phyloP scores from a whole-genome alignment of 2,888 invertebrate genomes.

The Mantis religiosa region DNA sequence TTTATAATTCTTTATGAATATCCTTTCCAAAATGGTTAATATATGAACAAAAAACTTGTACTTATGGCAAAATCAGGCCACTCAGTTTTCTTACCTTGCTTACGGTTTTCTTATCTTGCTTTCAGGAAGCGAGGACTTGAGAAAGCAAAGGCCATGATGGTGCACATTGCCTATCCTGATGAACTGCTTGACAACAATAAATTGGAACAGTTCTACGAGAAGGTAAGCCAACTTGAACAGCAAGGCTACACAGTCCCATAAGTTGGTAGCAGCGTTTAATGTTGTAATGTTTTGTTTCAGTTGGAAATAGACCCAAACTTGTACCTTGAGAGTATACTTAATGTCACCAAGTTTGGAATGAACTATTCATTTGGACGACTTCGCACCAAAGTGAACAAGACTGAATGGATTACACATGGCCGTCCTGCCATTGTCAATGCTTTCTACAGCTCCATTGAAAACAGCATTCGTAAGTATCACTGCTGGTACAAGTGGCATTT shows the following conservation, averaged over 20 bases:
- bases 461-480: constrained; percentile 74
- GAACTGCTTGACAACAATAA: constrained; percentile 80
- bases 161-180: constrained; percentile 89
- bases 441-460: constrained; percentile 80
- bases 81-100: background rate
- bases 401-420: constrained; percentile 81
- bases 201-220: constrained; percentile 72
- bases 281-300: constrained; percentile 42
- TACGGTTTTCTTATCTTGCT: background rate
- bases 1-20: too few species aligned
- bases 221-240: constrained; percentile 47
- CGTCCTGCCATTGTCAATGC: constrained; percentile 82
- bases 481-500: background rate
- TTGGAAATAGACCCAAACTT: constrained; percentile 65
- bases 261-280: background rate
- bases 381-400: constrained; percentile 75
- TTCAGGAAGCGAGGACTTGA: constrained; percentile 58
- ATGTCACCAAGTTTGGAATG: constrained; percentile 74
- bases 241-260: background rate
- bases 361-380: constrained; percentile 74
- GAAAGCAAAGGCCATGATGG: constrained; percentile 77
- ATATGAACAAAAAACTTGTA: too few species aligned
- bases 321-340: constrained; percentile 72
- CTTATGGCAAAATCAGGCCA: too few species aligned
- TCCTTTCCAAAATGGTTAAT: too few species aligned